These are phyloP conservation scores for Oscheius sp. DNA, from an alignment of 2,888 invertebrate genomes.

Conservation along the genomic window DNA sequence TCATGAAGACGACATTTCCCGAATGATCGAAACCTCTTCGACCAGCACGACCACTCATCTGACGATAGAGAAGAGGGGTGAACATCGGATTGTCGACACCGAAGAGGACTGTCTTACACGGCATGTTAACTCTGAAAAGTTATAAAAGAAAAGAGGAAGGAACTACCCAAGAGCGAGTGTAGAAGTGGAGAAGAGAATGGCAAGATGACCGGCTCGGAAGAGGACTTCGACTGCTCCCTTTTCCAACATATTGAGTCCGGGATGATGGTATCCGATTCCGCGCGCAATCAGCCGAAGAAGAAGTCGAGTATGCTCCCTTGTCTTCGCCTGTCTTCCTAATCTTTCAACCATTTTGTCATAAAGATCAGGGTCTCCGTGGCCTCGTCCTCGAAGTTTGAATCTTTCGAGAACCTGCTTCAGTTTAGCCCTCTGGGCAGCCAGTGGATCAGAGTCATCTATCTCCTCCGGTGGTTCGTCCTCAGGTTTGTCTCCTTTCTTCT, in stretches of 20 bases:
- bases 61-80: constrained; percentile 68
- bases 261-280: constrained; percentile 69
- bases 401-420: constrained; percentile 61
- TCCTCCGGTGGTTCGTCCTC: constrained; percentile 48
- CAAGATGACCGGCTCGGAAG: constrained; percentile 65
- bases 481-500: constrained; percentile 49
- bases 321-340: constrained; percentile 47
- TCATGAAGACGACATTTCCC: constrained; percentile 68
- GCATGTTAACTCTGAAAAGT: constrained; percentile 68
- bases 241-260: constrained; percentile 60
- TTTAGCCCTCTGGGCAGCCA: constrained; percentile 58
- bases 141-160: background rate
- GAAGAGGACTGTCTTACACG: constrained; percentile 69
- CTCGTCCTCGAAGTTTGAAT: constrained; percentile 20
- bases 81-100: constrained; percentile 65
- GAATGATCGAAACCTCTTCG: constrained; percentile 69
- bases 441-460: constrained; percentile 54
- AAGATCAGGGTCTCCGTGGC: constrained; percentile 56
- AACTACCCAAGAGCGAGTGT: constrained; percentile 66
- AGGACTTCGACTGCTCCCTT: constrained; percentile 67
- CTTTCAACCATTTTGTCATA: constrained; percentile 62
- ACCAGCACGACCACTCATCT: constrained; percentile 68
- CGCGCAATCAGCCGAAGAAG: constrained; percentile 63
- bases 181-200: constrained; percentile 66
- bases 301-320: constrained; percentile 44